Percentiles rank a stretch among this genome's conserved stretches.
phyloP scores from a whole-genome alignment of 2,797 vertebrate genomes.

The Cynodonichthys magdalenae region DNA sequence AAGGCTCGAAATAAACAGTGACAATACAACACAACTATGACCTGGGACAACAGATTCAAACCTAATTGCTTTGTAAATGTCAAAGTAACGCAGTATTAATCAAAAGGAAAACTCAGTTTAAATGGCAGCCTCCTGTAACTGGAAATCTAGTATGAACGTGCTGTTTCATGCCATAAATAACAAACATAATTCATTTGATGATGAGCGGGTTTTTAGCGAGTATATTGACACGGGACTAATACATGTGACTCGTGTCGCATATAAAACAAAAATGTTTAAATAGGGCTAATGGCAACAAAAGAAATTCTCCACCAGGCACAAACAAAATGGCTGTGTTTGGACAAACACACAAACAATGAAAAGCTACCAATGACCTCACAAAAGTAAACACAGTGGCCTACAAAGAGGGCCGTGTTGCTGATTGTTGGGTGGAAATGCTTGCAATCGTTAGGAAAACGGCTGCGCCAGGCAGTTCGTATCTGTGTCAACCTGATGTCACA shows the following conservation, averaged over 20 bases:
- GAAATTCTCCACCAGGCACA: background rate
- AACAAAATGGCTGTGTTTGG: too few species aligned
- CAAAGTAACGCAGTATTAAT: background rate
- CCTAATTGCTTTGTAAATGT: constrained; percentile 5
- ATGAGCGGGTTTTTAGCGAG: background rate
- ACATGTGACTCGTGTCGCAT: too few species aligned
- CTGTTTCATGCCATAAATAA: background rate
- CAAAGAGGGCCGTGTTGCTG: background rate
- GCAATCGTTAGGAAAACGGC: background rate
- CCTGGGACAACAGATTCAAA: background rate
- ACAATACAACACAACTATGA: background rate
- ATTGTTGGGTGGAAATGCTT: background rate
- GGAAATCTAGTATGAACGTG: background rate
- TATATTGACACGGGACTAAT: background rate
- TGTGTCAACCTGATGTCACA: background rate
- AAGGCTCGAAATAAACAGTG: background rate
- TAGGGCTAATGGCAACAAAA: too few species aligned
- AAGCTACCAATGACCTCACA: background rate
- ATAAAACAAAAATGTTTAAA: too few species aligned
- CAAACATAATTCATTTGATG: constrained; percentile 2
- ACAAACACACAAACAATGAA: too few species aligned
- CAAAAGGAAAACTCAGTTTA: constrained; percentile 4
- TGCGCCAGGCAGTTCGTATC: background rate
- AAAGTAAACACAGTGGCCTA: background rate
- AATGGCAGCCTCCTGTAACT: background rate